Percentiles rank a stretch among this genome's conserved stretches.
phyloP scores from a whole-genome alignment of 2,888 invertebrate genomes.

The Sisyra nigra region DNA sequence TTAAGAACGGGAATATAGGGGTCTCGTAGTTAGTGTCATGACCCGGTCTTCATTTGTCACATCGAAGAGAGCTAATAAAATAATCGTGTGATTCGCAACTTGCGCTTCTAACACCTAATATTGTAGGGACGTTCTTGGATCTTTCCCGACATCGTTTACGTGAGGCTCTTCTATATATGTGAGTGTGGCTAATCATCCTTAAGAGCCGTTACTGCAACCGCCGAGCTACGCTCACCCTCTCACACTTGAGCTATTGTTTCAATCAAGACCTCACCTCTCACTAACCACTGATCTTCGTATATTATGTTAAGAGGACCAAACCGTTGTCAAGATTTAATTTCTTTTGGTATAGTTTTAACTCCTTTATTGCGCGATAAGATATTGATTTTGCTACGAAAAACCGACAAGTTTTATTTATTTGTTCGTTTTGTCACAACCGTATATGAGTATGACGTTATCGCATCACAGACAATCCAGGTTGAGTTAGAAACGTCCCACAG shows the following conservation, averaged over 20 bases:
- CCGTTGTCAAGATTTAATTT: not conserved
- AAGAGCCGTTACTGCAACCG: not conserved
- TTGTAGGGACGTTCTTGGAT: not conserved
- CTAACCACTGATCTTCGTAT: too few relatives aligned
- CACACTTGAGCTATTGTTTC: not conserved
- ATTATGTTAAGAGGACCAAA: not conserved
- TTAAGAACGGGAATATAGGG: too few relatives aligned
- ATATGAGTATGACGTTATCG: too few relatives aligned
- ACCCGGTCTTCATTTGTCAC: conserved; percentile 31
- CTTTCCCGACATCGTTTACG: not conserved
- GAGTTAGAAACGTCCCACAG: too few relatives aligned
- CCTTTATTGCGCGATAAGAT: not conserved
- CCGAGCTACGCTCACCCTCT: not conserved
- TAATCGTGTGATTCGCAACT: conserved; percentile 23
- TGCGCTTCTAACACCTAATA: not conserved
- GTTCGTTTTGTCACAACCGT: too few relatives aligned
- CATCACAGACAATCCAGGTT: too few relatives aligned
- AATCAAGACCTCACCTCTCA: too few relatives aligned
- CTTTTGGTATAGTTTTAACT: not conserved
- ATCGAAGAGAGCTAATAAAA: conserved; percentile 27
- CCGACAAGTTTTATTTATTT: too few relatives aligned
- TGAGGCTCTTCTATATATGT: not conserved
- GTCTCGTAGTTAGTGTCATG: conserved; percentile 27
- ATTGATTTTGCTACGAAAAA: too few relatives aligned
- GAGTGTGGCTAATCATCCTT: not conserved